These are phyloP conservation scores for Bos javanicus DNA, from an alignment of 2,113 vertebrate species.

Conservation along the genomic window DNA sequence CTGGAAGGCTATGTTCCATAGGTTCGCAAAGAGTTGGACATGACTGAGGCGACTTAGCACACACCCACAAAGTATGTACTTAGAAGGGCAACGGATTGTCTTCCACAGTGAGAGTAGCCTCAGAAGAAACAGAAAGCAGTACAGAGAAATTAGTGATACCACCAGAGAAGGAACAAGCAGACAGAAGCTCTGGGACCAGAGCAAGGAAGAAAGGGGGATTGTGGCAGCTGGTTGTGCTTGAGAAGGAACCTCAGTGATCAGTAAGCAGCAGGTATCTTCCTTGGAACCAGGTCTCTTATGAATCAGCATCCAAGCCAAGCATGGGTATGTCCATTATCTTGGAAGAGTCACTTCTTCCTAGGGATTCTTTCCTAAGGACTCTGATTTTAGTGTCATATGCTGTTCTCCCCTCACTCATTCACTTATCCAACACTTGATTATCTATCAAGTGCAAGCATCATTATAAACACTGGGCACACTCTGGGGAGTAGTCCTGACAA, in stretches of 20 bases:
- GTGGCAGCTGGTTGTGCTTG: background rate
- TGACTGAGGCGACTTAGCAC: background rate
- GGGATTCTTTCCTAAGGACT: too few relatives aligned
- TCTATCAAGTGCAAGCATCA: background rate
- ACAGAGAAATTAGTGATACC: background rate
- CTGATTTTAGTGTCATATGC: too few relatives aligned
- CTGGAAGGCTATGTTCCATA: background rate
- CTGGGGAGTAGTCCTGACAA: background rate
- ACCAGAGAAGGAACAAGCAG: background rate
- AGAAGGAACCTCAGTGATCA: background rate
- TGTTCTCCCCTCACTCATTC: too few relatives aligned
- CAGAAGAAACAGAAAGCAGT: background rate
- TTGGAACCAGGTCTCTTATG: background rate
- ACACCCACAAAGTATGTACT: background rate
- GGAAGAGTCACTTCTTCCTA: too few relatives aligned
- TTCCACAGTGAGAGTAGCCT: background rate
- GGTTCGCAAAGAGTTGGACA: background rate
- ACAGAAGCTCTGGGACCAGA: background rate
- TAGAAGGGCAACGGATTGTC: background rate
- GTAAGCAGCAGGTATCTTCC: background rate
- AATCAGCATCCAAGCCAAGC: background rate
- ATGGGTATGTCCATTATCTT: background rate
- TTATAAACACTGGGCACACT: background rate
- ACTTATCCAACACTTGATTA: background rate
- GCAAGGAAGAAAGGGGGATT: background rate